phyloP scores from a whole-genome alignment of 2,113 vertebrate genomes.

The Ptychochromis oligacanthus region DNA sequence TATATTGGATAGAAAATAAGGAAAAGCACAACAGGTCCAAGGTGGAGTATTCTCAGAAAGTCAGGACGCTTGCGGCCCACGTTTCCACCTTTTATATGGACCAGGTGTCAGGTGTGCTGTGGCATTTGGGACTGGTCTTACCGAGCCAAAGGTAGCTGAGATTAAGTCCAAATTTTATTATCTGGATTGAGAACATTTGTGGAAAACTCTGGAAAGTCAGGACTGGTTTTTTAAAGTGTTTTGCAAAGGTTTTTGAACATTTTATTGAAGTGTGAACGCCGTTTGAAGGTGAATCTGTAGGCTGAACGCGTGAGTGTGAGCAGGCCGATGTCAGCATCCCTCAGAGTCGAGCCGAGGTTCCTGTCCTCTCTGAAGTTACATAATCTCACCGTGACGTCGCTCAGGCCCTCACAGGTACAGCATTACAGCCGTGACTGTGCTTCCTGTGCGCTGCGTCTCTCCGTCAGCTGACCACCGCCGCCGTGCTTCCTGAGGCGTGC shows the following conservation, averaged over 20 bases:
- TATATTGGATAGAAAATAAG: not conserved
- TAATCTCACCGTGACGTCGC: not conserved
- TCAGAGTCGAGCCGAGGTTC: too few species aligned
- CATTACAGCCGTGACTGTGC: not conserved
- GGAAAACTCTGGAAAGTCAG: too few species aligned
- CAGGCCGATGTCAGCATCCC: too few species aligned
- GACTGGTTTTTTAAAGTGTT: too few species aligned
- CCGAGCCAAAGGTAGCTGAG: not conserved
- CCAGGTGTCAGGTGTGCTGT: not conserved
- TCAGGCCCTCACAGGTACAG: not conserved
- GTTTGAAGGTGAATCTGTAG: not conserved
- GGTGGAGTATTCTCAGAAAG: not conserved
- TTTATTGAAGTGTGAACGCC: not conserved
- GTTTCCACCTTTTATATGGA: not conserved
- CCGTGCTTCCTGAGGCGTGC: slow-evolving; percentile 14
- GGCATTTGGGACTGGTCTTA: not conserved
- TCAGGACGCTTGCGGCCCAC: not conserved
- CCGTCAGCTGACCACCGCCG: not conserved
- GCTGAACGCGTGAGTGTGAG: not conserved
- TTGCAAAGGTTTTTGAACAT: not conserved
- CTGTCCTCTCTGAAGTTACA: not conserved
- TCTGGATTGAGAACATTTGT: not conserved
- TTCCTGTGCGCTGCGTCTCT: not conserved
- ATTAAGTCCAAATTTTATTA: not conserved
- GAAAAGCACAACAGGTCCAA: not conserved